A percentile compares a stretch with the other conserved stretches of the same genome.
These are phyloP conservation scores for Pseudocheirus occidentalis DNA, from an alignment of 2,797 vertebrate species.

Conservation along the genomic window DNA sequence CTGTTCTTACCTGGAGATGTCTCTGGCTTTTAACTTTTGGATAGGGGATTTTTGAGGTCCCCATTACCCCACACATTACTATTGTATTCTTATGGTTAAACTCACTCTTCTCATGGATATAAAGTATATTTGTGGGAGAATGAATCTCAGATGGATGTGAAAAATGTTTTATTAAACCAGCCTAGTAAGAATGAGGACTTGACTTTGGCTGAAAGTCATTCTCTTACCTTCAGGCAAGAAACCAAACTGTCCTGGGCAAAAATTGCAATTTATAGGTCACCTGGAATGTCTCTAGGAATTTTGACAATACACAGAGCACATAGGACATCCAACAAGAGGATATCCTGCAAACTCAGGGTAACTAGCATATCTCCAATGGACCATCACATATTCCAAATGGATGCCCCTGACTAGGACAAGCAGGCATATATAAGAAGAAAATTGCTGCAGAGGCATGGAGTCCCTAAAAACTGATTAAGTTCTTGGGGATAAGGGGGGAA, in stretches of 20 bases:
- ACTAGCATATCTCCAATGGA: not conserved
- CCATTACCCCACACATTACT: too few relatives aligned
- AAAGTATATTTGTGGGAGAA: not conserved
- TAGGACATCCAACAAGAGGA: not conserved
- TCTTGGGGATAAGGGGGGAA: not conserved
- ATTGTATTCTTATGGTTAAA: not conserved
- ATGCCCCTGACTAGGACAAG: not conserved
- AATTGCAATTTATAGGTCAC: not conserved
- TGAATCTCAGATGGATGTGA: not conserved
- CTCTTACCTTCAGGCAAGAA: not conserved
- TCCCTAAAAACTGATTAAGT: not conserved
- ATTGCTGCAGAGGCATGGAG: not conserved
- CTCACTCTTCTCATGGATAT: not conserved
- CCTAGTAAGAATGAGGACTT: not conserved
- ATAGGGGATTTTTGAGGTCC: too few relatives aligned
- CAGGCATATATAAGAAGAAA: not conserved
- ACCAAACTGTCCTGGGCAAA: not conserved
- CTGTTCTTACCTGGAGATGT: too few relatives aligned
- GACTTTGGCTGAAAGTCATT: not conserved
- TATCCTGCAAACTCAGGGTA: not conserved
- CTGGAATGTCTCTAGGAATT: not conserved
- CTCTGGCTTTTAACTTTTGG: too few relatives aligned
- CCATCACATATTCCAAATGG: not conserved
- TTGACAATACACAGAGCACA: not conserved
- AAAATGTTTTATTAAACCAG: not conserved